Percentiles rank a stretch among this genome's conserved stretches.
Conservation (phyloP, 2,888 invertebrate genomes). For the Leptarthrus brevirostris region DNA sequence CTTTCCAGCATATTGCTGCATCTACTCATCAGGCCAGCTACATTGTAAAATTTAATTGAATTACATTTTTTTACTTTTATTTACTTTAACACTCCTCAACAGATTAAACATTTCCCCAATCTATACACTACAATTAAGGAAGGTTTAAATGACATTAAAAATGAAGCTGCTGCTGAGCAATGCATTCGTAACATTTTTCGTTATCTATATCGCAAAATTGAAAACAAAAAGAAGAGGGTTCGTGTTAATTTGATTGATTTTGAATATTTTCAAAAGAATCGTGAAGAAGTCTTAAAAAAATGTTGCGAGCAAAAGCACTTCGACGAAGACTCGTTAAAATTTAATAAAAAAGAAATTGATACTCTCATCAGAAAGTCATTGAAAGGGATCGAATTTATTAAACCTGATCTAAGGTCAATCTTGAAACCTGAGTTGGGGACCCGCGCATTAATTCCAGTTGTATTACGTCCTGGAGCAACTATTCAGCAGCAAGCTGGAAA, state of each 20-base stretch:
- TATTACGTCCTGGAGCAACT: no score
- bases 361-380: constrained; percentile 46
- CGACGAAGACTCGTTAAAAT: constrained; percentile 37
- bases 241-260: constrained; percentile 48
- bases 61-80: no score
- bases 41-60: no score
- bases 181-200: constrained; percentile 52
- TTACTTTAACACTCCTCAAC: no score
- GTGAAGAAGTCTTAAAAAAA: constrained; percentile 12
- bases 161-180: constrained; percentile 15
- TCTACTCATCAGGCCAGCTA: constrained; percentile 50
- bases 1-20: constrained; percentile 43
- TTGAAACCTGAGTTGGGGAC: constrained; percentile 18
- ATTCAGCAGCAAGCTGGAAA: no score
- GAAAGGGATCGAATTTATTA: constrained; percentile 50
- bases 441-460: not conserved
- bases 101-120: constrained; percentile 53
- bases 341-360: constrained; percentile 49
- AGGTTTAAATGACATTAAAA: constrained; percentile 13
- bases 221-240: constrained; percentile 48
- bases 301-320: constrained; percentile 46
- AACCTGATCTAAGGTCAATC: constrained; percentile 48
- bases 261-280: constrained; percentile 48
- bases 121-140: constrained; percentile 48
- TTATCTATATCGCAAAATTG: constrained; percentile 54